These are phyloP conservation scores for Leptestheria dahalacensis DNA, from an alignment of 1,140 invertebrate species.

Conservation along the genomic window DNA sequence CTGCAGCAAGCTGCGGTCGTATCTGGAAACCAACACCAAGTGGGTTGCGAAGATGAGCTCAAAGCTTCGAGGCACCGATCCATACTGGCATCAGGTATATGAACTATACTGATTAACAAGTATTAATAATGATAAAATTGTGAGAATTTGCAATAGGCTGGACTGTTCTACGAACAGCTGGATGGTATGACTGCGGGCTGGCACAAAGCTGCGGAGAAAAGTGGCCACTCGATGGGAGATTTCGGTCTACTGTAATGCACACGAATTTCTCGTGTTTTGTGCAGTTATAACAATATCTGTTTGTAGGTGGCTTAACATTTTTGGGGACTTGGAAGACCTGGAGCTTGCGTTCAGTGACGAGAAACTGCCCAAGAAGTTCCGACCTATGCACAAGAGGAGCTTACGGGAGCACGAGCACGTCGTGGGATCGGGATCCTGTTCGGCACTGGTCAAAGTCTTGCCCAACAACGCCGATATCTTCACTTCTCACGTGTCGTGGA, in stretches of 20 bases:
- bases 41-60: slow-evolving; percentile 42
- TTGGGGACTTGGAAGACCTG: slow-evolving; percentile 60
- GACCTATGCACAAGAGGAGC: slow-evolving; percentile 15
- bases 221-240: slow-evolving; percentile 19
- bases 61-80: slow-evolving; percentile 33
- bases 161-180: slow-evolving; percentile 32
- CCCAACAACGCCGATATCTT: slow-evolving; percentile 37
- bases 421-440: slow-evolving; percentile 35
- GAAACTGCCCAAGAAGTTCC: slow-evolving; percentile 23
- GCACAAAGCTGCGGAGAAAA: slow-evolving; percentile 19
- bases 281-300: not conserved
- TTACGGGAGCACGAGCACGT: slow-evolving; percentile 15
- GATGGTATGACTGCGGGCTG: slow-evolving; percentile 35
- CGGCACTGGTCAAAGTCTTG: slow-evolving; percentile 43
- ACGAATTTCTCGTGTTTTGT: not conserved
- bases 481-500: slow-evolving; percentile 52
- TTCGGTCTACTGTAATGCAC: slow-evolving; percentile 5
- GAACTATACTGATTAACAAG: slow-evolving; percentile 5
- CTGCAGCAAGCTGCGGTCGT: slow-evolving; percentile 48
- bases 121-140: not conserved
- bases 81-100: slow-evolving; percentile 66
- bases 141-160: slow-evolving; percentile 26
- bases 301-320: slow-evolving; percentile 52
- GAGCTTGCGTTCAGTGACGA: slow-evolving; percentile 31
- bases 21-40: slow-evolving; percentile 44